Conservation (phyloP, 2,888 invertebrate species). For the Trachelus tabidus region DNA sequence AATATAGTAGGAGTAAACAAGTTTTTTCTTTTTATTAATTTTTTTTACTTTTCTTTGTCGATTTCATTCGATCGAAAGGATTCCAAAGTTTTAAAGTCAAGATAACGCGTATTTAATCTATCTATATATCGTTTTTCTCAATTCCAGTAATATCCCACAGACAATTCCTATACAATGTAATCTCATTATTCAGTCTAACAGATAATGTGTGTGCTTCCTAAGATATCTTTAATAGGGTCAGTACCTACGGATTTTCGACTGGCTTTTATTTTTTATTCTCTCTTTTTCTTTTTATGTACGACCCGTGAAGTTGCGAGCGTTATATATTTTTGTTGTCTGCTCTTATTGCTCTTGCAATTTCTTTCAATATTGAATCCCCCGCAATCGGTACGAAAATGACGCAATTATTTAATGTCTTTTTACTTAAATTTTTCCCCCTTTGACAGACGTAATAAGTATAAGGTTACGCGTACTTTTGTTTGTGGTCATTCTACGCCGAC, state of each 20-base stretch:
- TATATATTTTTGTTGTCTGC: neutral
- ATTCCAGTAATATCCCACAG: slow-evolving; percentile 4
- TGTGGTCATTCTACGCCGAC: slow-evolving; percentile 58
- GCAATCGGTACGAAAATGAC: slow-evolving; percentile 40
- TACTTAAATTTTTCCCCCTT: slow-evolving; percentile 16
- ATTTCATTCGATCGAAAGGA: slow-evolving; percentile 41
- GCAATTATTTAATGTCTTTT: slow-evolving; percentile 29
- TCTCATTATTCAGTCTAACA: slow-evolving; percentile 1
- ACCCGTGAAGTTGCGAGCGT: neutral
- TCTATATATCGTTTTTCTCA: neutral
- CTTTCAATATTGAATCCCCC: slow-evolving; percentile 26
- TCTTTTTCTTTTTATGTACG: neutral
- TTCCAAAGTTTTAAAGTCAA: slow-evolving; percentile 18
- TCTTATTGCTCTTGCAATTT: slow-evolving; percentile 12
- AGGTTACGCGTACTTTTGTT: slow-evolving; percentile 45
- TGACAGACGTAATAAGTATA: slow-evolving; percentile 39
- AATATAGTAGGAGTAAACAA: slow-evolving; percentile 41
- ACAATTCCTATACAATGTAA: slow-evolving; percentile 1
- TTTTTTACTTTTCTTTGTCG: slow-evolving; percentile 10
- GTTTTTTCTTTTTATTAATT: slow-evolving; percentile 7
- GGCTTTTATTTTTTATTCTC: neutral
- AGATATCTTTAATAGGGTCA: neutral
- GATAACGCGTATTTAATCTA: neutral
- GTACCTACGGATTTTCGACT: neutral
- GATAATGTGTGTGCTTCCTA: neutral